Conservation (phyloP, 2,797 vertebrate genomes). For the Pangasius sanitwongsei region DNA sequence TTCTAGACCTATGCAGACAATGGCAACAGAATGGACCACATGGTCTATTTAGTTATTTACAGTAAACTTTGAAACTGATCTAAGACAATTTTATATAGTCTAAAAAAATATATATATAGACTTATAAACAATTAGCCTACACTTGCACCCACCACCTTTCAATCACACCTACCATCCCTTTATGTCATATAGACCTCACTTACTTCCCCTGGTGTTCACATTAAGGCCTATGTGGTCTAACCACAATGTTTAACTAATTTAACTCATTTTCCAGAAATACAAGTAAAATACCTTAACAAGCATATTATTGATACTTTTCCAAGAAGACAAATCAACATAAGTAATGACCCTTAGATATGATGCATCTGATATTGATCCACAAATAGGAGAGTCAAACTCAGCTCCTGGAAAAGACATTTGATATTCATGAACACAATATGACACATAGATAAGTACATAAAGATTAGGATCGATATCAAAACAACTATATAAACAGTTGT, state of each 20-base stretch:
- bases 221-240: neutral
- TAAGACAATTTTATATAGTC: neutral
- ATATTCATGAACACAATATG: neutral
- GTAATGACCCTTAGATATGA: neutral
- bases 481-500: neutral
- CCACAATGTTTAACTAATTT: neutral
- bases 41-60: neutral
- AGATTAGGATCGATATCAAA: neutral
- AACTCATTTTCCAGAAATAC: neutral
- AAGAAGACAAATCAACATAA: neutral
- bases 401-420: neutral
- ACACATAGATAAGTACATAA: neutral
- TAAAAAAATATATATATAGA: neutral
- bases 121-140: neutral
- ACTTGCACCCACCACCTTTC: neutral
- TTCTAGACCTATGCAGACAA: neutral
- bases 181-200: neutral
- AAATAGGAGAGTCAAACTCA: neutral
- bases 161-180: neutral
- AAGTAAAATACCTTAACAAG: neutral
- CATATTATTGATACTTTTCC: neutral
- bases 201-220: neutral
- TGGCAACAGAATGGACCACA: neutral
- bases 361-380: neutral
- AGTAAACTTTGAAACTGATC: neutral